phyloP scores from a whole-genome alignment of 2,888 invertebrate genomes.

The Eilema griseolum region DNA sequence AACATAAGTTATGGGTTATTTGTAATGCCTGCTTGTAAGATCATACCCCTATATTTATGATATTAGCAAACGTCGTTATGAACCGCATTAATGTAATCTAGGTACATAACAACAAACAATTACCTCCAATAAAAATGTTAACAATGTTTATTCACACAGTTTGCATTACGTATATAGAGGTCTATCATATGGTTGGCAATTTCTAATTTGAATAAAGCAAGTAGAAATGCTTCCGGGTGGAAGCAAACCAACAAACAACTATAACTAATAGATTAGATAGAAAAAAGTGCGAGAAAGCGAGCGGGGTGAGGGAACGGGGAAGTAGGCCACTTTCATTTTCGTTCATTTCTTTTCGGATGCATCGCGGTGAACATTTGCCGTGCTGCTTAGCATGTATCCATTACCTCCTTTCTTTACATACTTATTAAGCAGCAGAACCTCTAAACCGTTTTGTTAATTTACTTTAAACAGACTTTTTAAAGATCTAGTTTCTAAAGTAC shows the following conservation, averaged over 20 bases:
- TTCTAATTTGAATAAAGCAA: constrained; percentile 45
- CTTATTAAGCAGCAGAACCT: constrained; percentile 65
- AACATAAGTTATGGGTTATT: not conserved
- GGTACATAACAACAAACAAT: constrained; percentile 8
- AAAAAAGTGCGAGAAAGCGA: constrained; percentile 81
- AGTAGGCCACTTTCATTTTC: constrained; percentile 86
- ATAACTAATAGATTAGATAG: constrained; percentile 78
- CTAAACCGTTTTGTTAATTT: constrained; percentile 53
- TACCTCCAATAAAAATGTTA: constrained; percentile 13
- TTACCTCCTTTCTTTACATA: constrained; percentile 76
- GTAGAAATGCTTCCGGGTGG: constrained; percentile 62
- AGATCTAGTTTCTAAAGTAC: not conserved
- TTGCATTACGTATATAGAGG: constrained; percentile 29
- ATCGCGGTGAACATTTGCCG: constrained; percentile 75
- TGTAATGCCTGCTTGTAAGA: not conserved
- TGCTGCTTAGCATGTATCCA: constrained; percentile 77
- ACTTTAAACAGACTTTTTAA: not conserved
- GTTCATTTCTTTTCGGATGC: constrained; percentile 86
- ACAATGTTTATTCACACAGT: constrained; percentile 22
- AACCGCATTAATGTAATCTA: constrained; percentile 16
- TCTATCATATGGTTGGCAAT: constrained; percentile 27
- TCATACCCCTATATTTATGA: not conserved
- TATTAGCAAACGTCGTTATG: not conserved
- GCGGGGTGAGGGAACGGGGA: constrained; percentile 67
- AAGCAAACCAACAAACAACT: constrained; percentile 66